Evolutionary conservation across 2,888 invertebrate species (phyloP).

Genomic region (Odontothrips loti): DNA sequence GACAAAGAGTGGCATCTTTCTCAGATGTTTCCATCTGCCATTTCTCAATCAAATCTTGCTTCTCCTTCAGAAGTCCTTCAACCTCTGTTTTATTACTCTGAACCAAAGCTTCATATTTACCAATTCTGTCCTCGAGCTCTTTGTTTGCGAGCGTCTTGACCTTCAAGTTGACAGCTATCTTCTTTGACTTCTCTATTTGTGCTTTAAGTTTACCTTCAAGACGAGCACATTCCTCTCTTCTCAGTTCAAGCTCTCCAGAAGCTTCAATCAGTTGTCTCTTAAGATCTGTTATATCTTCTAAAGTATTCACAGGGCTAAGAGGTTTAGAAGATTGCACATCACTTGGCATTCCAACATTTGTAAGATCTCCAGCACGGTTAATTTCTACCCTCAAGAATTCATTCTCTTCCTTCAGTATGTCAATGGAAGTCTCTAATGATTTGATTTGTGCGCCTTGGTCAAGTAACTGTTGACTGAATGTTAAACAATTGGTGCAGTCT

Average conservation of each 20-base stretch:
- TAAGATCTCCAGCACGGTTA: neutral
- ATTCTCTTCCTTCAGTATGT: neutral
- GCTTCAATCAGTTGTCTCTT: conserved; percentile 42
- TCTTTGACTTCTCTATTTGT: conserved; percentile 60
- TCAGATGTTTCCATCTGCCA: conserved; percentile 43
- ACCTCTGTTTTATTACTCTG: conserved; percentile 17
- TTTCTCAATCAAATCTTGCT: conserved; percentile 34
- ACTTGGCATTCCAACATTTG: neutral
- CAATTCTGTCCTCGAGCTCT: conserved; percentile 54
- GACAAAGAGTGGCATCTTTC: conserved; percentile 39
- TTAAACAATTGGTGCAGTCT: neutral
- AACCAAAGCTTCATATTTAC: conserved; percentile 36
- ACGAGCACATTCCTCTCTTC: conserved; percentile 41
- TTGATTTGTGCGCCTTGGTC: neutral
- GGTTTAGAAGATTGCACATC: conserved; percentile 39
- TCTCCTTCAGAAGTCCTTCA: conserved; percentile 28
- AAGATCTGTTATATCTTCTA: conserved; percentile 43
- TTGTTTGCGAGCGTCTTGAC: conserved; percentile 63
- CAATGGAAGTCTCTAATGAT: neutral
- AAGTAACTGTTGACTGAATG: neutral
- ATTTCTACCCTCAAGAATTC: neutral
- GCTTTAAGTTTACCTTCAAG: conserved; percentile 57
- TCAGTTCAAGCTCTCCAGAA: conserved; percentile 42
- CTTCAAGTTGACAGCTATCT: conserved; percentile 70
- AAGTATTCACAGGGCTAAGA: conserved; percentile 41